Evolutionary conservation across 2,113 vertebrate genomes (phyloP).

Genomic region (Psittacara wagleri): DNA sequence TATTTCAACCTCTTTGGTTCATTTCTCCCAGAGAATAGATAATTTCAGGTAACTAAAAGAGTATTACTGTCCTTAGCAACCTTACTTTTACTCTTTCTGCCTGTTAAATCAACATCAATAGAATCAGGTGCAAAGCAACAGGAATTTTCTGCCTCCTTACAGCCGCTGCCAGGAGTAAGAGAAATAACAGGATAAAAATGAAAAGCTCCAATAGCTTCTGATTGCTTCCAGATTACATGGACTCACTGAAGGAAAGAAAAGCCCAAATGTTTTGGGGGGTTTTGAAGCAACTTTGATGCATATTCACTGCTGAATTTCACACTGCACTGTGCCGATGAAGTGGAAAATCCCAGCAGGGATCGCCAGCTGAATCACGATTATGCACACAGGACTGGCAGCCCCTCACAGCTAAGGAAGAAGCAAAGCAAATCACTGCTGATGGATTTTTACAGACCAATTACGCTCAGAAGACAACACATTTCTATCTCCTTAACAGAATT

Average conservation of each 20-base stretch:
- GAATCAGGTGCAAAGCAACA: not conserved
- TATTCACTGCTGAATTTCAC: not conserved
- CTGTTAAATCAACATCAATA: not conserved
- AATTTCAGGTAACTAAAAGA: conserved; percentile 10
- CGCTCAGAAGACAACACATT: not conserved
- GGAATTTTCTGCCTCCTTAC: not conserved
- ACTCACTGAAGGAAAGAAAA: not conserved
- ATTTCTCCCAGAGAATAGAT: not conserved
- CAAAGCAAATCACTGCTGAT: not conserved
- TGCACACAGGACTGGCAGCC: not conserved
- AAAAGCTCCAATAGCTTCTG: not conserved
- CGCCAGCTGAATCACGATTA: conserved; percentile 4
- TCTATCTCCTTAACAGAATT: not conserved
- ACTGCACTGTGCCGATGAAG: not conserved
- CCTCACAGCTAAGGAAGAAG: not conserved
- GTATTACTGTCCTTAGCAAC: not conserved
- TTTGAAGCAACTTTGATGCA: not conserved
- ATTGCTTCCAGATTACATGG: not conserved
- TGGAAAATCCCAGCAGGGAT: not conserved
- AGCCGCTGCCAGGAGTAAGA: not conserved
- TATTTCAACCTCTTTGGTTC: not conserved
- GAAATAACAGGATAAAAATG: not conserved
- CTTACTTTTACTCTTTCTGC: not conserved
- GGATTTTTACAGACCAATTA: conserved; percentile 1
- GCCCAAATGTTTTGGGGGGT: not conserved